These are phyloP conservation scores for Gryllus bimaculatus DNA, from an alignment of 1,140 invertebrate species.

Conservation along the genomic window DNA sequence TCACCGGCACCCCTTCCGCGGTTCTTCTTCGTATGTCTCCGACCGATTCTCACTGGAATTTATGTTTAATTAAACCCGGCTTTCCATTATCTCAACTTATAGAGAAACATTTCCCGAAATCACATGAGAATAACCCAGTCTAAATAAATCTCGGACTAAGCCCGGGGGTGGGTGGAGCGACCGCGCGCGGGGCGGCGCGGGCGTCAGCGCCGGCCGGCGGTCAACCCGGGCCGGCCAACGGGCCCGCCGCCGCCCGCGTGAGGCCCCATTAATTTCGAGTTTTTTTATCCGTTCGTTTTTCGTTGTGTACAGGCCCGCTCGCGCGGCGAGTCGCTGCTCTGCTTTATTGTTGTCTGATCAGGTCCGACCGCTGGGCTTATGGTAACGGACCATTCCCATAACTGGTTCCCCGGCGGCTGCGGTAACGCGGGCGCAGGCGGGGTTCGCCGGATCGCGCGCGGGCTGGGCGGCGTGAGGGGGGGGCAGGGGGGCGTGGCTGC, in stretches of 20 bases:
- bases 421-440: not conserved
- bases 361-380: not conserved
- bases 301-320: not conserved
- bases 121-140: not conserved
- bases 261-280: not conserved
- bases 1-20: too few species aligned
- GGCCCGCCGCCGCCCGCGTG: not conserved
- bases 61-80: not conserved
- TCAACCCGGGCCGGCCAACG: too few species aligned
- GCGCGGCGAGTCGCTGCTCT: too few species aligned
- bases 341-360: not conserved
- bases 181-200: too few species aligned
- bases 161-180: too few species aligned
- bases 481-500: not conserved
- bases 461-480: too few species aligned
- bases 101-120: conserved; percentile 1
- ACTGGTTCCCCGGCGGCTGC: not conserved
- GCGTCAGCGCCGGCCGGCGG: too few species aligned
- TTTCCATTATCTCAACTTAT: conserved; percentile 5
- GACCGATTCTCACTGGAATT: not conserved
- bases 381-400: not conserved
- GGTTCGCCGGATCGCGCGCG: not conserved
- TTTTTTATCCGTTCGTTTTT: not conserved
- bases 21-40: too few species aligned
- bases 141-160: not conserved